phyloP scores from a whole-genome alignment of 2,113 vertebrate genomes.

The Brienomyrus brachyistius region DNA sequence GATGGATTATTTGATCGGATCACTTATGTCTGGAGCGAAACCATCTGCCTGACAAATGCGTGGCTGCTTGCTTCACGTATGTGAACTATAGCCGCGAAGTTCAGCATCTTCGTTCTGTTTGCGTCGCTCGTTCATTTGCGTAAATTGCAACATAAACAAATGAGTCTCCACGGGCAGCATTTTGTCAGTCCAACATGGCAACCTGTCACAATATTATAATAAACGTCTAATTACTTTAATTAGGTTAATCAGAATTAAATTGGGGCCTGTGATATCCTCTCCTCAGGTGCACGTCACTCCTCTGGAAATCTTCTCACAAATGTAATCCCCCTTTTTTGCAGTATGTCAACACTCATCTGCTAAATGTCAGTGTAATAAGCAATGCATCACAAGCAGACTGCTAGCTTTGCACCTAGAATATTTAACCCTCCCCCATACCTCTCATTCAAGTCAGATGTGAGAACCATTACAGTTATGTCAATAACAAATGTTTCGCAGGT shows the following conservation, averaged over 20 bases:
- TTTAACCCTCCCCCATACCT: neutral
- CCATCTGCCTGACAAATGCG: neutral
- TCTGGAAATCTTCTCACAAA: neutral
- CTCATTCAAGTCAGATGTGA: neutral
- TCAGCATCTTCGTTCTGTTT: neutral
- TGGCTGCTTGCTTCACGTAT: neutral
- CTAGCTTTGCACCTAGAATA: neutral
- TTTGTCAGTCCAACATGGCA: neutral
- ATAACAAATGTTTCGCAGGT: neutral
- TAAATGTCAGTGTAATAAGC: neutral
- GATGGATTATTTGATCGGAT: neutral
- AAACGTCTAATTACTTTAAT: slow-evolving; percentile 8
- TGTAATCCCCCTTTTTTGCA: neutral
- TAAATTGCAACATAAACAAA: slow-evolving; percentile 6
- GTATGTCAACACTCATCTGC: slow-evolving; percentile 12
- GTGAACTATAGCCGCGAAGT: too few relatives aligned
- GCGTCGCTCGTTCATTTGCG: neutral
- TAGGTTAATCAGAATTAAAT: slow-evolving; percentile 1
- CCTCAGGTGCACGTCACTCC: neutral
- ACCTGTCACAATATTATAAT: slow-evolving; percentile 11
- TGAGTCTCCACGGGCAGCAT: neutral
- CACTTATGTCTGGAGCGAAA: neutral
- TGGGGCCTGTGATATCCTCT: neutral
- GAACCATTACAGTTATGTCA: neutral
- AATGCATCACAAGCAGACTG: neutral